phyloP scores from a whole-genome alignment of 2,888 invertebrate genomes.

The Microplitis deprimator region DNA sequence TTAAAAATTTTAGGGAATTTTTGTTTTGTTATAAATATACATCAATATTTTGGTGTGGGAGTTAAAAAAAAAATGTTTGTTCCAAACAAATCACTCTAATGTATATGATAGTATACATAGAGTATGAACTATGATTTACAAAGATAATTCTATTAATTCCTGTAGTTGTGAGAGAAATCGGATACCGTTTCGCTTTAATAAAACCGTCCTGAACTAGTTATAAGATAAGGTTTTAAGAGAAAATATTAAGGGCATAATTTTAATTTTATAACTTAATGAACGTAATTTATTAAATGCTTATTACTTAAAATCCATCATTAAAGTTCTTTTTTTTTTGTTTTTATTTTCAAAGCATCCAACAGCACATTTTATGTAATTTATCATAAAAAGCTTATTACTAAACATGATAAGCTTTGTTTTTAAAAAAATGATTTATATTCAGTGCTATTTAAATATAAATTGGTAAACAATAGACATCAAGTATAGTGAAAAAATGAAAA shows the following conservation, averaged over 20 bases:
- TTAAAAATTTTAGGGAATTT: too few species aligned
- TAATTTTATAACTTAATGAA: constrained; percentile 11
- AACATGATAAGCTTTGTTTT: neutral
- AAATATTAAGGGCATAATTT: neutral
- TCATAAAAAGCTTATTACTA: neutral
- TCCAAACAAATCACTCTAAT: too few species aligned
- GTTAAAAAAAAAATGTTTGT: too few species aligned
- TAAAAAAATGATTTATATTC: neutral
- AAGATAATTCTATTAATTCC: too few species aligned
- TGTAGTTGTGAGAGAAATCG: too few species aligned
- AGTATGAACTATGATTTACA: too few species aligned
- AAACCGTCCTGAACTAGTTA: too few species aligned
- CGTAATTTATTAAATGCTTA: constrained; percentile 32
- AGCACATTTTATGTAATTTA: constrained; percentile 20
- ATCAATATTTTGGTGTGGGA: too few species aligned
- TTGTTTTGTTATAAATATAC: too few species aligned
- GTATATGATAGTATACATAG: too few species aligned
- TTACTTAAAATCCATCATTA: constrained; percentile 28
- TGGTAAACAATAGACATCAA: neutral
- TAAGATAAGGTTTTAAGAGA: too few species aligned
- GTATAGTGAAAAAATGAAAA: neutral
- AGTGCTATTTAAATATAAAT: neutral
- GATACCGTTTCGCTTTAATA: too few species aligned
- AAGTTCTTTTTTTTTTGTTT: neutral
- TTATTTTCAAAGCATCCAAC: constrained; percentile 22